Conservation (phyloP, 2,888 invertebrate species). For the Lithophane semibrunnea region DNA sequence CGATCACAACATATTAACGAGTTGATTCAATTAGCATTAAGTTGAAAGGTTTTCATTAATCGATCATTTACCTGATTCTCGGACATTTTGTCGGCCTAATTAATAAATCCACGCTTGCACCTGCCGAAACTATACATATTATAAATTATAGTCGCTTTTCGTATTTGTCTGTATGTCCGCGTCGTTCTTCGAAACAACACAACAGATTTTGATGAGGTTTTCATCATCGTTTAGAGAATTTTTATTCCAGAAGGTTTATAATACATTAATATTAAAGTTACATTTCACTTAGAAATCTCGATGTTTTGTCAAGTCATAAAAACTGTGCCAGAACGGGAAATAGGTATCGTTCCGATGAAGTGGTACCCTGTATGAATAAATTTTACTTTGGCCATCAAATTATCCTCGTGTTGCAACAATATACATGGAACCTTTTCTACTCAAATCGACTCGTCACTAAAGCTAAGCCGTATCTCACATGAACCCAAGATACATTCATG, state of each 20-base stretch:
- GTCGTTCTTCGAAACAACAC: no score
- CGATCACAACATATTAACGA: neutral
- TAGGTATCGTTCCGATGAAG: neutral
- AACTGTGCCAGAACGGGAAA: no score
- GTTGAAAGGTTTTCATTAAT: conserved; percentile 13
- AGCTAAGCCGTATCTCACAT: neutral
- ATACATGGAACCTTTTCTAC: neutral
- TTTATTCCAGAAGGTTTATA: no score
- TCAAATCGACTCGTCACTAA: neutral
- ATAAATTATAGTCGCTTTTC: no score
- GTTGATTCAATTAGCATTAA: neutral
- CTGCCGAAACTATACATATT: neutral
- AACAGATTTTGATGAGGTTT: no score
- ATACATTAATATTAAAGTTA: no score
- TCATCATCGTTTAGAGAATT: no score
- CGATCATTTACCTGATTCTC: conserved; percentile 25
- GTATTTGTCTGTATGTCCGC: no score
- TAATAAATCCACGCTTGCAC: neutral
- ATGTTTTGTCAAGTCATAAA: no score
- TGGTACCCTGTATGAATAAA: no score
- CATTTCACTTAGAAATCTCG: no score
- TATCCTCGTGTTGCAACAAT: neutral
- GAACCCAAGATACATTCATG: neutral
- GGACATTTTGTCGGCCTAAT: conserved; percentile 12
- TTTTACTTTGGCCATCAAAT: neutral